Base-by-base conservation (phyloP, 2,888 invertebrate species). In the Pinctada fucata region DNA sequence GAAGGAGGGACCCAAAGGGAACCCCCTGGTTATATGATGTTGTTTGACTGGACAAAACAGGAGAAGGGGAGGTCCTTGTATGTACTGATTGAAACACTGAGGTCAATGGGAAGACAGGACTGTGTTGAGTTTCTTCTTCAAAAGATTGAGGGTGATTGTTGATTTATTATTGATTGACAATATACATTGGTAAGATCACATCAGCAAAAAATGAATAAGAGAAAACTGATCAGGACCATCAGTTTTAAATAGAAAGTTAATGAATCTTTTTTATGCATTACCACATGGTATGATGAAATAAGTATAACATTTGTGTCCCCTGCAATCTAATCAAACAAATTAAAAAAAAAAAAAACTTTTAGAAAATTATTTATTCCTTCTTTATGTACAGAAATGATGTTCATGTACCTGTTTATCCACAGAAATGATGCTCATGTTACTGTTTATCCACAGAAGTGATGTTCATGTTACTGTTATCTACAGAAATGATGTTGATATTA, bases 31-130 rank as follows among this genome's bases (percentile, higher is more conserved):
- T 78, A 67, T 16, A 50, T 69, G 45, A 69, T 78, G 64, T 64
- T 78, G 8, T 50, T 64, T n/a, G 73, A 78, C 49, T 78, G 78
- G 78, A 68, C 73, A n/a, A 49, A 63, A 51, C 78, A 73, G 3
- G 73, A 73, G 49, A n/a, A 63, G n/a, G 69, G 78, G 3, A 71
- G 78, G 2, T 64, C 78, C 0, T 45, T 78, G 3, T 78, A 68
- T 50, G 73, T 78, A 13, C 45, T 78, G 6, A 50, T 51, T 50
- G 78, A 78, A 13, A 50, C 78, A 10, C 8, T 78, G 45, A 67
- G 50, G 58, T 31, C 49, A 48, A 72, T 72, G 50, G 73, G 73
- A 0, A 65, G 78, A 0, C 50, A 73, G 6, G 78, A 78, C 51
- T 78, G 78, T 78, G 78, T 73, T 13, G 3, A 13, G 3, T 50